Conservation (phyloP, 2,113 vertebrate species). For the Tenrec ecaudatus region DNA sequence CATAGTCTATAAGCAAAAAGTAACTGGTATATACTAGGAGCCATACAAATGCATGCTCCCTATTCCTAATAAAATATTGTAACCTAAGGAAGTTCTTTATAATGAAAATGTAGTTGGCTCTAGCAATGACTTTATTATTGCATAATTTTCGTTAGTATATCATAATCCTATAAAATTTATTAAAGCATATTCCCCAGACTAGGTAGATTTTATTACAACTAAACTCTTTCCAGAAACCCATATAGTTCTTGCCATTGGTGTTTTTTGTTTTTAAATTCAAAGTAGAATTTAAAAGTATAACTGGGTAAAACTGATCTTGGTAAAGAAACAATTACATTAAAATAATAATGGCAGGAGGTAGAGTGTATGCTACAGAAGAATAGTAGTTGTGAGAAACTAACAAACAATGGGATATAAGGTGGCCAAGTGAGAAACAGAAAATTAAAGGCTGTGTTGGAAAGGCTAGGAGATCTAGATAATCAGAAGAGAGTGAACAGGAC, state of each 20-base stretch:
- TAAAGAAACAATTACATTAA: background rate
- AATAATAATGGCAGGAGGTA: background rate
- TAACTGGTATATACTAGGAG: background rate
- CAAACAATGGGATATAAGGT: background rate
- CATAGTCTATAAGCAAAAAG: background rate
- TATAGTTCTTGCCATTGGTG: background rate
- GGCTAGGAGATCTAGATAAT: background rate
- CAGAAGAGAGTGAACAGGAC: background rate
- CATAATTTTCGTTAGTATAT: background rate
- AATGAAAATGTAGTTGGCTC: background rate
- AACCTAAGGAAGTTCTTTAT: slow-evolving; percentile 3
- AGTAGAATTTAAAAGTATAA: background rate
- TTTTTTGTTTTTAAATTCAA: background rate
- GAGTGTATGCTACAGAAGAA: background rate
- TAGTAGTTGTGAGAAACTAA: background rate
- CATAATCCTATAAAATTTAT: slow-evolving; percentile 8
- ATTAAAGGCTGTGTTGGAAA: background rate
- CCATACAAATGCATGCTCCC: background rate
- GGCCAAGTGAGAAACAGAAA: background rate
- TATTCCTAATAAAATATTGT: slow-evolving; percentile 21
- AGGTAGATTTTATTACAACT: slow-evolving; percentile 2
- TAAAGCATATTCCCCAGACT: background rate
- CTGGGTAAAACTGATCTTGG: background rate
- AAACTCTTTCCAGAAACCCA: background rate
- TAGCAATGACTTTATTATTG: background rate